Base-by-base conservation (phyloP, 2,888 invertebrate species). In the Crossocerus cetratus region DNA sequence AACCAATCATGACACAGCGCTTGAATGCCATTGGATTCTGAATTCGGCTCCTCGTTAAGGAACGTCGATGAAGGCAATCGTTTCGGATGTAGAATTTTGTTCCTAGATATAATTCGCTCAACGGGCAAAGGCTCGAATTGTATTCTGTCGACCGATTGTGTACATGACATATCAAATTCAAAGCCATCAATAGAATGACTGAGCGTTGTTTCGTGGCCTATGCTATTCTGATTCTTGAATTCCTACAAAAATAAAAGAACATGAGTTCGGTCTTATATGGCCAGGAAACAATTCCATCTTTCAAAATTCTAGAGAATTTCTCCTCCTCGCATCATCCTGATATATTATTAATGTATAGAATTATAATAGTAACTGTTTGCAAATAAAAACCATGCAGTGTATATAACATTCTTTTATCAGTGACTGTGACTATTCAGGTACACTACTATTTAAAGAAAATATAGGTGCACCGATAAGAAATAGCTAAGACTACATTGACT, bases 61-160 rank as follows among this genome's bases (percentile, higher is more conserved):
- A 82, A 66, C 2, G 86, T 77, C 11, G 86, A 86, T 4, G 87
- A 81, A 11, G 87, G 83, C 45, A 86, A 86, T 5, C 87, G 86
- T 69, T 88, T 89, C 61, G 85, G 84, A 4, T 65, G 21, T 16
- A 73, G 61, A 55, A 20, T 57, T 21, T 72, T 81, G 5, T 65
- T 20, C 58, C 86, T 87, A 2, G 83, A 83, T 44, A 86, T 73
- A 45, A 88, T 82, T 32, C 84, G 86, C 3, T 89, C 88, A 0
- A 86, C 81, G 2, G 88, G 86, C 49, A 89, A 65, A 3, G 89
- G 88, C 61, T 90, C 89, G 63, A 89, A 89, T 18, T 88, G 87
- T 4, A 90, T 80, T n/a, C 83, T 86, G 44, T 88, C 87, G 72
- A 80, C 61, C 16, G 81, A 74, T 18, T 81, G 64, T n/a, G 80